A percentile compares a stretch with the other conserved stretches of the same genome.
Evolutionary conservation across 2,797 vertebrate genomes (phyloP).

Genomic region (Clarias pachynema): DNA sequence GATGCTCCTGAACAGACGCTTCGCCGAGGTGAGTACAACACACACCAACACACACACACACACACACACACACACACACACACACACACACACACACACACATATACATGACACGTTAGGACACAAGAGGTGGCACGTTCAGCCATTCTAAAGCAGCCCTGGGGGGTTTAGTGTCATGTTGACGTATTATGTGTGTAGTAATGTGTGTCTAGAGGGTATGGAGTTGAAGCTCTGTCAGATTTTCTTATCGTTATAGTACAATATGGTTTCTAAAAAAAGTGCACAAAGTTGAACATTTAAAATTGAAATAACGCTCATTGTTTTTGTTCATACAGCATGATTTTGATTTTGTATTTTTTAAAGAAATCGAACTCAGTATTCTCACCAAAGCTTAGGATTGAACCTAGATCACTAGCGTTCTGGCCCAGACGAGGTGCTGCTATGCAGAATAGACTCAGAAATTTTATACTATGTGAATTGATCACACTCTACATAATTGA

Average conservation of each 20-base stretch:
- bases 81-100: not conserved
- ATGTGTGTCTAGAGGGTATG: not conserved
- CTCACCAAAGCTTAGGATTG: not conserved
- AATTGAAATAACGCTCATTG: not conserved
- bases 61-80: not conserved
- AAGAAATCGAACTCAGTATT: not conserved
- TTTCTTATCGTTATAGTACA: not conserved
- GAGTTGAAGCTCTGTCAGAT: not conserved
- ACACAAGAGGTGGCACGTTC: not conserved
- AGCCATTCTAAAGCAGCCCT: not conserved
- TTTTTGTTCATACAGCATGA: not conserved
- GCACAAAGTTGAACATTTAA: not conserved
- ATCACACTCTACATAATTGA: not conserved
- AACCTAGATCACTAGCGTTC: not conserved
- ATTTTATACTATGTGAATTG: not conserved
- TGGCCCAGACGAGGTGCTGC: not conserved
- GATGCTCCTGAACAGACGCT: slow-evolving; percentile 98
- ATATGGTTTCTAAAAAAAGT: not conserved
- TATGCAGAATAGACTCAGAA: not conserved
- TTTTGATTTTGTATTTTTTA: not conserved
- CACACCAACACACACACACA: not conserved
- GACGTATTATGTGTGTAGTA: not conserved
- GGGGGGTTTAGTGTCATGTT: not conserved
- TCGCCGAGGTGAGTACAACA: slow-evolving; percentile 88
- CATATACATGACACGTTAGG: not conserved